Evolutionary conservation across 2,797 vertebrate species (phyloP).

Genomic region (Ara ararauna): DNA sequence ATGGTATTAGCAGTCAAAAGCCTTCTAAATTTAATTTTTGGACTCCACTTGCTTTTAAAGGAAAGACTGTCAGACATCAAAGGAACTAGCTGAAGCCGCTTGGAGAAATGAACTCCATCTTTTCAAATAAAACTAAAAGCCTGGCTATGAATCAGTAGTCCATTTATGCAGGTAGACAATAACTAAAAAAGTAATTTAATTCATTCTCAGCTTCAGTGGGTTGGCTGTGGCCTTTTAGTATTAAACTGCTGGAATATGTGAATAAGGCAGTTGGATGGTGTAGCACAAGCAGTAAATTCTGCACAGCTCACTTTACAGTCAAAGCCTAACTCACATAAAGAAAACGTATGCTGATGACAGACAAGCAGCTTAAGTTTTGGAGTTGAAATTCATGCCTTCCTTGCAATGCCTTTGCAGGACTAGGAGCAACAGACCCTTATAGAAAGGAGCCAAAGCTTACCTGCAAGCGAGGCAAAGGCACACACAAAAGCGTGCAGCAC

Average conservation of each 20-base stretch:
- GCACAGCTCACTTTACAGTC: background rate
- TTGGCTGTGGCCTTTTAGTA: background rate
- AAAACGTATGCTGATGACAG: background rate
- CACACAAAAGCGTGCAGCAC: fast-evolving
- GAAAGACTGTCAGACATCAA: background rate
- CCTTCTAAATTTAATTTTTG: background rate
- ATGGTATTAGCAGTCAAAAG: background rate
- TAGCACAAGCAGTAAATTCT: background rate
- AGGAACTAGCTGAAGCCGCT: background rate
- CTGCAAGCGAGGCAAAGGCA: fast-evolving
- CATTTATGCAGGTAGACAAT: background rate
- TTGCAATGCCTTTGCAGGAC: background rate
- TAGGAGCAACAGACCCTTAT: background rate
- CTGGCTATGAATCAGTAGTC: background rate
- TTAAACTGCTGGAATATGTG: background rate
- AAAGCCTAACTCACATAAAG: background rate
- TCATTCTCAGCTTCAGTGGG: background rate
- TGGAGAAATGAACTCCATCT: background rate
- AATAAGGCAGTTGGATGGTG: background rate
- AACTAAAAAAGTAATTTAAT: conserved; percentile 9
- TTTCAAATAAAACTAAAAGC: background rate
- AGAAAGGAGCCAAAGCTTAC: background rate
- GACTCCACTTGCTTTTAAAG: background rate
- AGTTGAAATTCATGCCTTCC: background rate
- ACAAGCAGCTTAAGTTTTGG: background rate